Conservation (phyloP, 2,113 vertebrate genomes). For the Poeciliopsis retropinna region DNA sequence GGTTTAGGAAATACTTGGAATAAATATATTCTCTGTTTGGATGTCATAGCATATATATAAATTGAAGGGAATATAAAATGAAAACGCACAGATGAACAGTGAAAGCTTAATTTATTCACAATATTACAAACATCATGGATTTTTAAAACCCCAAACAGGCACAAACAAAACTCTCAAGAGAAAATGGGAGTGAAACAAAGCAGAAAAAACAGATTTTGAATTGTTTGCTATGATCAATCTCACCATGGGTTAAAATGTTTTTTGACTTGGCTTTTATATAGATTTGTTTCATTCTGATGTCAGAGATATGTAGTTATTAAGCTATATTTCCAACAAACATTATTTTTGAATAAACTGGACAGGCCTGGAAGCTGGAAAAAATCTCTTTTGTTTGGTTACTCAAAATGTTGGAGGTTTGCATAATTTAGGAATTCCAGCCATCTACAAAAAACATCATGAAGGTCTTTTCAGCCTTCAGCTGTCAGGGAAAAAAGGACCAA, state of each 20-base stretch:
- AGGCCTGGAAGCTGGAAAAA: constrained; percentile 5
- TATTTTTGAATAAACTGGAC: constrained; percentile 21
- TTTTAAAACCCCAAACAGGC: constrained; percentile 64
- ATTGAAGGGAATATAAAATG: neutral
- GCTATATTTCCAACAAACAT: constrained; percentile 30
- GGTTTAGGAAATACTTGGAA: neutral
- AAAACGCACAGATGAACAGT: constrained; percentile 13
- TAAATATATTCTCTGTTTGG: too few species aligned
- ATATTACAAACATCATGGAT: constrained; percentile 72
- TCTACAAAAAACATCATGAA: constrained; percentile 41
- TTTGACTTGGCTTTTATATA: constrained; percentile 25
- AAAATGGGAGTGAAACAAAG: constrained; percentile 24
- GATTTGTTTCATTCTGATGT: constrained; percentile 9
- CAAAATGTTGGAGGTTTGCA: constrained; percentile 33
- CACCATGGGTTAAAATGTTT: constrained; percentile 10
- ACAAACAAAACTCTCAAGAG: constrained; percentile 51
- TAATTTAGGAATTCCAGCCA: constrained; percentile 52
- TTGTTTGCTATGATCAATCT: constrained; percentile 7
- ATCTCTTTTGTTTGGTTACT: constrained; percentile 30
- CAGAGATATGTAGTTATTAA: neutral
- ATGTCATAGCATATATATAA: neutral
- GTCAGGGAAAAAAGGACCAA: constrained; percentile 59
- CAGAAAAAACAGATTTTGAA: constrained; percentile 31
- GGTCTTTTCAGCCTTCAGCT: constrained; percentile 36
- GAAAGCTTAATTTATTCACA: constrained; percentile 78